Conservation (phyloP, 2,888 invertebrate species). For the Phortica okadai region DNA sequence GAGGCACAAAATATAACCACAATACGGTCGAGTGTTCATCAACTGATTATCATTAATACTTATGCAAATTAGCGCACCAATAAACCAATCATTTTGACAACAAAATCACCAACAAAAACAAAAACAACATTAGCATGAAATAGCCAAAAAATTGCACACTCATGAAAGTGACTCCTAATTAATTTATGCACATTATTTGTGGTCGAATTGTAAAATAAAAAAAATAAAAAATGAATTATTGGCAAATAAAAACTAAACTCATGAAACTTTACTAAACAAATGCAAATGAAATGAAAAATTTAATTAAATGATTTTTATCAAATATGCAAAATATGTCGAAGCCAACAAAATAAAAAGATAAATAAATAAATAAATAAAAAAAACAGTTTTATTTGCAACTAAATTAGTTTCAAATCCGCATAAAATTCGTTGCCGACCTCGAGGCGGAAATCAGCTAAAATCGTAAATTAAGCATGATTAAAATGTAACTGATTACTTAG, state of each 20-base stretch:
- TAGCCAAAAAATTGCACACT: slow-evolving; percentile 10
- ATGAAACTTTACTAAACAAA: slow-evolving; percentile 1
- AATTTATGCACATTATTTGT: slow-evolving; percentile 15
- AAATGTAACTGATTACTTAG: slow-evolving; percentile 6
- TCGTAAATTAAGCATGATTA: slow-evolving; percentile 8
- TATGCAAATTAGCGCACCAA: slow-evolving; percentile 17
- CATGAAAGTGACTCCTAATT: neutral
- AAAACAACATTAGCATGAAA: slow-evolving; percentile 1
- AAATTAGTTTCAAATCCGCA: slow-evolving; percentile 9
- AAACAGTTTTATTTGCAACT: neutral
- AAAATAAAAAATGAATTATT: neutral
- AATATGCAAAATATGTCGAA: slow-evolving; percentile 21
- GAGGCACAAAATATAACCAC: neutral
- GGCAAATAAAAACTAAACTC: neutral
- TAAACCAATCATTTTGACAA: slow-evolving; percentile 7
- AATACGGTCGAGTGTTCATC: neutral
- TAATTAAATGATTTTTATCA: slow-evolving; percentile 20
- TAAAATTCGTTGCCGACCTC: neutral
- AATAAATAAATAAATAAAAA: neutral
- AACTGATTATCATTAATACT: neutral
- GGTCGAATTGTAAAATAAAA: slow-evolving; percentile 8
- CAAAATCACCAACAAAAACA: slow-evolving; percentile 11
- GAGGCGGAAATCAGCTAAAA: slow-evolving; percentile 12
- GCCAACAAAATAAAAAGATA: neutral
- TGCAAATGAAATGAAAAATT: slow-evolving; percentile 20